Evolutionary conservation across 2,797 vertebrate species (phyloP).

Genomic region (Diplodus puntazzo): DNA sequence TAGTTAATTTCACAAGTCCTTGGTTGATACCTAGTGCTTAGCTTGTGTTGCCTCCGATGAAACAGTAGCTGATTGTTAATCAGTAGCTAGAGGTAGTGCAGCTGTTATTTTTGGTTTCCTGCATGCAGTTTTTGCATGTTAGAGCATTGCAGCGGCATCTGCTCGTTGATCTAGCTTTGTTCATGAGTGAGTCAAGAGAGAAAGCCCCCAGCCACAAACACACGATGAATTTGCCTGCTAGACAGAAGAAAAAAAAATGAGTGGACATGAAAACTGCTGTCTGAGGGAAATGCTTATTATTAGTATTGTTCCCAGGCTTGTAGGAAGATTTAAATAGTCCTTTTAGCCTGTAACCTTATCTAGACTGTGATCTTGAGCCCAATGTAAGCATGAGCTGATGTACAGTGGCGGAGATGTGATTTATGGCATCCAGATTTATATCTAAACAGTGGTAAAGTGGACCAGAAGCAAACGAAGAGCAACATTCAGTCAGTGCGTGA

Average conservation of each 20-base stretch:
- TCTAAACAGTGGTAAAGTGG: background rate
- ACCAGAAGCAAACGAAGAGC: slow-evolving; percentile 4
- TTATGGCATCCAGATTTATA: background rate
- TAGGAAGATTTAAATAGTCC: slow-evolving; percentile 42
- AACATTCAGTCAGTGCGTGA: background rate
- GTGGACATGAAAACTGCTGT: slow-evolving; percentile 48
- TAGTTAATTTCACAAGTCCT: slow-evolving; percentile 3
- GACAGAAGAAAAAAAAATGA: slow-evolving; percentile 23
- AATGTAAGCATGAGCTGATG: slow-evolving; percentile 14
- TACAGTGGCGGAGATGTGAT: slow-evolving; percentile 7
- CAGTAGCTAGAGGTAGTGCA: slow-evolving; percentile 63
- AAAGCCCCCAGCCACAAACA: slow-evolving; percentile 42
- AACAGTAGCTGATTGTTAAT: slow-evolving; percentile 56
- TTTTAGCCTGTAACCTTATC: slow-evolving; percentile 27
- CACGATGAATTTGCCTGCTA: slow-evolving; percentile 34
- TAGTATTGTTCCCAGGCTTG: slow-evolving; percentile 44
- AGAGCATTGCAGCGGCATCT: slow-evolving; percentile 51
- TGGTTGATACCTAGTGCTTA: background rate
- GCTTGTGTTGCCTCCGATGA: slow-evolving; percentile 24
- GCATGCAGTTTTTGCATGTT: slow-evolving; percentile 37
- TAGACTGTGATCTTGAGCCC: slow-evolving; percentile 40
- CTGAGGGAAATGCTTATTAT: slow-evolving; percentile 43
- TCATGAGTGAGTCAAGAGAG: slow-evolving; percentile 41
- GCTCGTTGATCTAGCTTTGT: slow-evolving; percentile 39
- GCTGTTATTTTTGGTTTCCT: slow-evolving; percentile 67